phyloP scores from a whole-genome alignment of 2,113 vertebrate species.

The Psilopogon haemacephalus region DNA sequence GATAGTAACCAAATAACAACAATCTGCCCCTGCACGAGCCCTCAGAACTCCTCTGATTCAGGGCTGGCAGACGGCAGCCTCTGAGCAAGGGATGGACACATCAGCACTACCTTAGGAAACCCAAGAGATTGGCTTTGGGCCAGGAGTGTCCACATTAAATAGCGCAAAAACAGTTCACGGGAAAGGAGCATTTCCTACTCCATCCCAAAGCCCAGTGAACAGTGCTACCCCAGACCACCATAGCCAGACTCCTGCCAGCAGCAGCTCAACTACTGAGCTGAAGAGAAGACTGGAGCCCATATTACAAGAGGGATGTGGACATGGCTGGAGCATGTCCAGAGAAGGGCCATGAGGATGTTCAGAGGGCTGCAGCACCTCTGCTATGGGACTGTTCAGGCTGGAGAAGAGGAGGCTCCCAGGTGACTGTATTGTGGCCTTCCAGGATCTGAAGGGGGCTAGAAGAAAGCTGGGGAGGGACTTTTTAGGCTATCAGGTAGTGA shows the following conservation, averaged over 20 bases:
- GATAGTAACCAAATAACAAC: rapidly evolving
- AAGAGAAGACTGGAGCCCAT: too few relatives aligned
- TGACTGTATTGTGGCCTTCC: too few relatives aligned
- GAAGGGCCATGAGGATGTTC: too few relatives aligned
- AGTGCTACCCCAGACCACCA: background rate
- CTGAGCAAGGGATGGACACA: background rate
- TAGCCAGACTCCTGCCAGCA: background rate
- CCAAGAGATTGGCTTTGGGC: background rate
- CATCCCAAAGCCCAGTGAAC: background rate
- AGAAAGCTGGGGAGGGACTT: too few relatives aligned
- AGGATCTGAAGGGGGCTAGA: too few relatives aligned
- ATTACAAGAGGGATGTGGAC: too few relatives aligned
- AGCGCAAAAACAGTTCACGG: background rate
- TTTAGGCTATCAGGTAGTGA: too few relatives aligned
- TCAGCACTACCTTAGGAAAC: background rate
- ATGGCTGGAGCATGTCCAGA: too few relatives aligned
- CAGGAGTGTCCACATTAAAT: background rate
- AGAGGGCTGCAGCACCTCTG: too few relatives aligned
- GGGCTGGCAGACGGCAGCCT: background rate
- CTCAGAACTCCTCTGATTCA: background rate
- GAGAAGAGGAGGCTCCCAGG: too few relatives aligned
- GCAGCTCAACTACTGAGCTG: background rate
- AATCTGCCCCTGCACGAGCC: background rate
- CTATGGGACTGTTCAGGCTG: too few relatives aligned
- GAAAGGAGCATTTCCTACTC: background rate